Percentiles rank a stretch among this genome's conserved stretches.
Conservation (phyloP, 2,797 vertebrate species). For the Lagodon rhomboides region DNA sequence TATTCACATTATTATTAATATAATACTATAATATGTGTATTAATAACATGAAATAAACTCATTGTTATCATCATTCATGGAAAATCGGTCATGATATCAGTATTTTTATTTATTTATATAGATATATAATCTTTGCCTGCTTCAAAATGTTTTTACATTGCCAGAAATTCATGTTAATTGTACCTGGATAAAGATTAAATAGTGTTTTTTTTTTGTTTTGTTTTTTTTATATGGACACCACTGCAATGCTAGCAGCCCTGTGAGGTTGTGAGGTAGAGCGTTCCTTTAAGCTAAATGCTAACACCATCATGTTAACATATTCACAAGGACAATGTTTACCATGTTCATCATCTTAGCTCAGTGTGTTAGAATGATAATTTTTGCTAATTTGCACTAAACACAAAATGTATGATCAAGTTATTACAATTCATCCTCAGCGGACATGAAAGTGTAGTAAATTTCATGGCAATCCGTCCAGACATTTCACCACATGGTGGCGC, state of each 20-base stretch:
- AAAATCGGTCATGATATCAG: no score
- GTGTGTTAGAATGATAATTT: not conserved
- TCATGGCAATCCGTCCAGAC: not conserved
- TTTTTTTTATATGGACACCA: not conserved
- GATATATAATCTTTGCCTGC: not conserved
- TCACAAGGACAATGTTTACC: no score
- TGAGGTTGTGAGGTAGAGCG: not conserved
- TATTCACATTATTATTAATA: no score
- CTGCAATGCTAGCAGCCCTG: not conserved
- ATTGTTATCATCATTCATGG: no score
- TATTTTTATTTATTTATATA: no score
- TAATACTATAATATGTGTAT: no score
- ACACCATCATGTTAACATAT: not conserved
- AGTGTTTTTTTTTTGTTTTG: no score
- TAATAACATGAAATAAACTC: no score
- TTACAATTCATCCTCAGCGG: not conserved
- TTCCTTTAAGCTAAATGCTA: no score
- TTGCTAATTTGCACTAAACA: not conserved
- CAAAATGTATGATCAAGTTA: not conserved
- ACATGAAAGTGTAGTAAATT: not conserved
- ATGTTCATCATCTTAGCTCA: not conserved
- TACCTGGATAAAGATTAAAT: not conserved
- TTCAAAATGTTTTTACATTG: not conserved
- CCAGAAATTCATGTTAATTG: not conserved
- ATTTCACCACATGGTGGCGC: no score